These are phyloP conservation scores for Drosophila helvetica DNA, from an alignment of 2,888 invertebrate species.

Conservation along the genomic window DNA sequence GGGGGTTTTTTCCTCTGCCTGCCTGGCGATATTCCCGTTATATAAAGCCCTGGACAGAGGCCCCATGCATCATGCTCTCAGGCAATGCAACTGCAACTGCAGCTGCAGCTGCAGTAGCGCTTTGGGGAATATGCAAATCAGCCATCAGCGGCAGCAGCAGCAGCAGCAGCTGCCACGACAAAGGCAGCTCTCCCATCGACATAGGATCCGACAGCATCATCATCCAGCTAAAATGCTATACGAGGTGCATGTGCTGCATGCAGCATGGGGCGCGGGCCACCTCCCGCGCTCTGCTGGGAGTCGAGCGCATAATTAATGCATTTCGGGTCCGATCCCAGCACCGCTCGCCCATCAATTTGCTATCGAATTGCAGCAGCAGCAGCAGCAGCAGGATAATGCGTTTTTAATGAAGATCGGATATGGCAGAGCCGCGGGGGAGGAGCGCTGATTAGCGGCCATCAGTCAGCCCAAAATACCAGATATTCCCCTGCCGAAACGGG, in stretches of 20 bases:
- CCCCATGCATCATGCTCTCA: slow-evolving; percentile 64
- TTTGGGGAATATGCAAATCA: slow-evolving; percentile 80
- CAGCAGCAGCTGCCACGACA: slow-evolving; percentile 54
- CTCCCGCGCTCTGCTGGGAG: background rate
- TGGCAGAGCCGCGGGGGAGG: background rate
- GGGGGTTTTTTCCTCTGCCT: slow-evolving; percentile 43
- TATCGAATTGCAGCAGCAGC: slow-evolving; percentile 46
- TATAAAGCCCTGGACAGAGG: slow-evolving; percentile 33
- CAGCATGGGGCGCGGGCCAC: slow-evolving; percentile 17
- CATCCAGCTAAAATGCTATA: slow-evolving; percentile 63
- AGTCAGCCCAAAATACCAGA: background rate
- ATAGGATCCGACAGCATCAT: slow-evolving; percentile 44
- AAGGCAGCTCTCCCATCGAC: slow-evolving; percentile 31
- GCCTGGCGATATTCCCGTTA: slow-evolving; percentile 56
- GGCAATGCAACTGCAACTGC: slow-evolving; percentile 72
- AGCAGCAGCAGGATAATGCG: slow-evolving; percentile 27
- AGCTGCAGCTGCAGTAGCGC: slow-evolving; percentile 60
- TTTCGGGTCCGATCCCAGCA: slow-evolving; percentile 39
- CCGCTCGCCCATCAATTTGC: slow-evolving; percentile 46
- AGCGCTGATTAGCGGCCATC: slow-evolving; percentile 32
- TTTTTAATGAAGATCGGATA: slow-evolving; percentile 47
- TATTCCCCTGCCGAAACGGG: too few relatives aligned
- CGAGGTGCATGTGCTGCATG: slow-evolving; percentile 4
- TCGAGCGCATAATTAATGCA: slow-evolving; percentile 62
- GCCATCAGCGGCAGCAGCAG: slow-evolving; percentile 57